These are phyloP conservation scores for Drosophila tani DNA, from an alignment of 1,140 invertebrate genomes.

Conservation along the genomic window DNA sequence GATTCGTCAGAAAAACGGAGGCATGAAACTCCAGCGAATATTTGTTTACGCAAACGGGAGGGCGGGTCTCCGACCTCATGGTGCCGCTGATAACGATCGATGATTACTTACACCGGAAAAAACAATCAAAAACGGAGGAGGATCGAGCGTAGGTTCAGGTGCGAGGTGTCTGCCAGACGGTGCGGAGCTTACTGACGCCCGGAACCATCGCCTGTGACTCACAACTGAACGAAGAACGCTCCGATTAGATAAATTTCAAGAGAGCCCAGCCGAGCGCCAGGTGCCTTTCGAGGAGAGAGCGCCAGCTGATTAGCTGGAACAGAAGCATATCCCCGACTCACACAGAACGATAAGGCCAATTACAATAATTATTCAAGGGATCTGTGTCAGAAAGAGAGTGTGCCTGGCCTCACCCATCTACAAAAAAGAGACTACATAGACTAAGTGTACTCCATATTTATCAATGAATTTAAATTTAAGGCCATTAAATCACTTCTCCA, in stretches of 20 bases:
- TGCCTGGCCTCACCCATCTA: not conserved
- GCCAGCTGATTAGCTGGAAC: slow-evolving; percentile 4
- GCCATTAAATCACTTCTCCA: not conserved
- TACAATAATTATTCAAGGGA: not conserved
- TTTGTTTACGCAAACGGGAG: not conserved
- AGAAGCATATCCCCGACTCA: not conserved
- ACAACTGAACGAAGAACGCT: slow-evolving; percentile 18
- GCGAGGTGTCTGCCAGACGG: slow-evolving; percentile 11
- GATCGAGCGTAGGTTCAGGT: slow-evolving; percentile 1
- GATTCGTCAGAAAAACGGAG: not conserved
- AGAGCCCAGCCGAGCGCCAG: slow-evolving; percentile 7
- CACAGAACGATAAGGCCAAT: slow-evolving; percentile 2
- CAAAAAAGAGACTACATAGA: too few species aligned
- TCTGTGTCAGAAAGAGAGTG: not conserved
- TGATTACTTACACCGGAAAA: slow-evolving; percentile 39
- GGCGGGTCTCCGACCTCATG: not conserved
- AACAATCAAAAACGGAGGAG: slow-evolving; percentile 6
- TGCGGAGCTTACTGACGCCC: slow-evolving; percentile 18
- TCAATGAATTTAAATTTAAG: not conserved
- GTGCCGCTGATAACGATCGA: slow-evolving; percentile 7
- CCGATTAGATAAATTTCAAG: slow-evolving; percentile 46
- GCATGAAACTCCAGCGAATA: not conserved
- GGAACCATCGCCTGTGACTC: slow-evolving; percentile 23
- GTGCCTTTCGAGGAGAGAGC: not conserved
- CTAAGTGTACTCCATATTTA: not conserved